A percentile compares a stretch with the other conserved stretches of the same genome.
phyloP scores from a whole-genome alignment of 2,888 invertebrate genomes.

The Sicus ferrugineus region DNA sequence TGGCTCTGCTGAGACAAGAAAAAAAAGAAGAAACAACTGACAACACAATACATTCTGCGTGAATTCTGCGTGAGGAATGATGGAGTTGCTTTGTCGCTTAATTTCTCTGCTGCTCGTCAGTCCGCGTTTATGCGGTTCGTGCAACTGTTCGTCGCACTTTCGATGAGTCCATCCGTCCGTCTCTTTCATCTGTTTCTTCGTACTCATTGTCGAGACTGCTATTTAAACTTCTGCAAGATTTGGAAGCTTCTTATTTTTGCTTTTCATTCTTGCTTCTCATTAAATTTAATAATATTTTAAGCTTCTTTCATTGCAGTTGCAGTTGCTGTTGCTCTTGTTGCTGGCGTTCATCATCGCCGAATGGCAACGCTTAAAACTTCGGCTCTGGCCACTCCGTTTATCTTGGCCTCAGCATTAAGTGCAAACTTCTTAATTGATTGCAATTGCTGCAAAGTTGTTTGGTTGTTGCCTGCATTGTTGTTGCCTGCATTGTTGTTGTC shows the following conservation, averaged over 20 bases:
- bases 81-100: too few species aligned
- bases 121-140: too few species aligned
- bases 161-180: background rate
- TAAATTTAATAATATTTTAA: conserved; percentile 36
- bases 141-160: background rate
- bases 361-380: conserved; percentile 25
- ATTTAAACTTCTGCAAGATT: background rate
- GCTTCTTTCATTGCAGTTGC: background rate
- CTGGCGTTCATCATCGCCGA: conserved; percentile 18
- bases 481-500: conserved; percentile 9
- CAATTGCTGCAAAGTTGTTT: conserved; percentile 40
- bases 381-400: conserved; percentile 16
- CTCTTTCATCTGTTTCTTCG: background rate
- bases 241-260: conserved; percentile 8
- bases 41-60: too few species aligned
- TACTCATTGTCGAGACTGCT: background rate
- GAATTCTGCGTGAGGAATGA: too few species aligned
- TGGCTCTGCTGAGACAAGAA: too few species aligned
- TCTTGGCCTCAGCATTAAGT: conserved; percentile 9
- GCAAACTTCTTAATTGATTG: conserved; percentile 40
- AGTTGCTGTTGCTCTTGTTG: background rate
- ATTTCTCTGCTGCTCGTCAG: too few species aligned
- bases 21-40: too few species aligned
- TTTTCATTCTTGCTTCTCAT: conserved; percentile 14
- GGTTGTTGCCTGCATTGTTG: conserved; percentile 21